These are phyloP conservation scores for Perca fluviatilis DNA, from an alignment of 2,113 vertebrate species.

Conservation along the genomic window DNA sequence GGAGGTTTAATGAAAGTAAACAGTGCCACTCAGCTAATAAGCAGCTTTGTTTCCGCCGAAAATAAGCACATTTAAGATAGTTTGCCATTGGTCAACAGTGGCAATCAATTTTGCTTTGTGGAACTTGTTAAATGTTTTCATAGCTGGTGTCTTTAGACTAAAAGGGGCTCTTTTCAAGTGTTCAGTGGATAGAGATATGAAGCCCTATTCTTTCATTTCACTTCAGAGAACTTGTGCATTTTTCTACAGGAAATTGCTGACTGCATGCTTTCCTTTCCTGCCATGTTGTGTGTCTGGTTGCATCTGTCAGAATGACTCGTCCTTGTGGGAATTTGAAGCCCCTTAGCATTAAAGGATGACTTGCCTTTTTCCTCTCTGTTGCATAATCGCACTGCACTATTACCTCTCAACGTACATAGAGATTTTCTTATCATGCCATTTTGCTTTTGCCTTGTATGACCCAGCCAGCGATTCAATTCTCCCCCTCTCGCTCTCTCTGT, in stretches of 20 bases:
- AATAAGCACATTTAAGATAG: background rate
- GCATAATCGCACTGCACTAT: constrained; percentile 42
- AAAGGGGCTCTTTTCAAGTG: background rate
- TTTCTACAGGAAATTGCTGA: constrained; percentile 42
- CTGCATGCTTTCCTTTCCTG: constrained; percentile 10
- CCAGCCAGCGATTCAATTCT: constrained; percentile 13
- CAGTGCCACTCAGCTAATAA: background rate
- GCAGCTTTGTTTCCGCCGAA: background rate
- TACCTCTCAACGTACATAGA: constrained; percentile 15
- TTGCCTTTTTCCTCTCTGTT: constrained; percentile 37
- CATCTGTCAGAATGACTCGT: constrained; percentile 35
- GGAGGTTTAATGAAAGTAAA: background rate
- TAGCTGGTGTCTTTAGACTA: background rate
- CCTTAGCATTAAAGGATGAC: constrained; percentile 25
- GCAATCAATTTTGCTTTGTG: background rate
- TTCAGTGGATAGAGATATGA: background rate
- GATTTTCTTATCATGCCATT: constrained; percentile 37
- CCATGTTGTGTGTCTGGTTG: constrained; percentile 24
- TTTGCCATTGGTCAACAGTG: background rate
- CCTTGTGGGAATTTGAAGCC: constrained; percentile 40
- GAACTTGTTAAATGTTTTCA: too few species aligned
- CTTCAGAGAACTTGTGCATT: constrained; percentile 16
- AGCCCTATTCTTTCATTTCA: background rate
- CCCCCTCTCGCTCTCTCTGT: background rate
- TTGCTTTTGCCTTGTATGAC: constrained; percentile 36